Percentiles rank a stretch among this genome's conserved stretches.
Conservation (phyloP, 37 sponge, comb jelly and placozoan genomes). For the Eunapius fragilis region DNA sequence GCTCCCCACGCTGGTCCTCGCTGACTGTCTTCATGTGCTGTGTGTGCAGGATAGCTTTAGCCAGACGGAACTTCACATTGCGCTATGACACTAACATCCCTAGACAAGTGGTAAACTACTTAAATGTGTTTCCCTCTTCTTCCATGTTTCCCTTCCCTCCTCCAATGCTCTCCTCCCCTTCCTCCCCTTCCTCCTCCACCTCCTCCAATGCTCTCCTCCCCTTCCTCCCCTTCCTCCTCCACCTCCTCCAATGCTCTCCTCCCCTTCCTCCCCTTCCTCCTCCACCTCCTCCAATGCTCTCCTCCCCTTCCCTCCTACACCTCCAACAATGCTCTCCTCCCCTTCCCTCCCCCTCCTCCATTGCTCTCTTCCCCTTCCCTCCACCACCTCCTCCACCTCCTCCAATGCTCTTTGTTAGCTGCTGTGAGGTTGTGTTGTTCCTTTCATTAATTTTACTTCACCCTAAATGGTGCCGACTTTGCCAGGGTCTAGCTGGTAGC, state of each 20-base stretch:
- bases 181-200: too few relatives aligned
- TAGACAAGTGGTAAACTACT: slow-evolving; percentile 82
- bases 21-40: neutral
- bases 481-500: slow-evolving; percentile 89
- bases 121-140: too few relatives aligned
- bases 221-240: too few relatives aligned
- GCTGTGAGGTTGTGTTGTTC: neutral
- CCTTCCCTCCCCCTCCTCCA: neutral
- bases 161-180: neutral
- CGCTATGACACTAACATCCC: slow-evolving; percentile 90
- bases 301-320: too few relatives aligned
- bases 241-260: neutral
- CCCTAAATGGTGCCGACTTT: neutral
- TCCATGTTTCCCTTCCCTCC: neutral
- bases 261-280: too few relatives aligned
- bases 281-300: neutral
- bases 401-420: neutral
- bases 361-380: neutral
- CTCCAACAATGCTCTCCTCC: too few relatives aligned
- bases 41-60: slow-evolving; percentile 75
- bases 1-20: neutral
- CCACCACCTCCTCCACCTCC: neutral
- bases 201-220: too few relatives aligned
- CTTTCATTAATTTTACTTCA: neutral
- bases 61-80: slow-evolving; percentile 81